Conservation (phyloP, 2,888 invertebrate species). For the Bellardia pandia region DNA sequence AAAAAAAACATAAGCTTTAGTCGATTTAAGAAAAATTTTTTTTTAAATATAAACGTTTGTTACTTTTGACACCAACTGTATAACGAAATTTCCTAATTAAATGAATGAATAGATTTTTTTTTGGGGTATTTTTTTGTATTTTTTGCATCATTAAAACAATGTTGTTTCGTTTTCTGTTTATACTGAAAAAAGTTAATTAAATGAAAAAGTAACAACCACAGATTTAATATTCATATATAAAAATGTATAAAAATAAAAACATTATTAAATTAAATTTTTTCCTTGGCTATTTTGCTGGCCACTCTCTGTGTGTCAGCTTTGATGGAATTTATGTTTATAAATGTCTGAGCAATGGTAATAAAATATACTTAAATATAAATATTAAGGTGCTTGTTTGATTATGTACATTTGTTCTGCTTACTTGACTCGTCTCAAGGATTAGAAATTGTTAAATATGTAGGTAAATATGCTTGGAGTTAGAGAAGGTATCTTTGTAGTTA, state of each 20-base stretch:
- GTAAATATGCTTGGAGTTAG: too few species aligned
- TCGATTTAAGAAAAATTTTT: too few species aligned
- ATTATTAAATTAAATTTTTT: slow-evolving; percentile 11
- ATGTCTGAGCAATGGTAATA: slow-evolving; percentile 4
- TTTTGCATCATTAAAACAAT: not conserved
- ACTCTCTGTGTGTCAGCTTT: not conserved
- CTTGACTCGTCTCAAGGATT: not conserved
- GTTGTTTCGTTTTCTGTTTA: slow-evolving; percentile 5
- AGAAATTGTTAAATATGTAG: too few species aligned
- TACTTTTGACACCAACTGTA: not conserved
- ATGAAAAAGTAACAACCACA: not conserved
- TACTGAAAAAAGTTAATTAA: slow-evolving; percentile 30
- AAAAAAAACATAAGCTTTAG: too few species aligned
- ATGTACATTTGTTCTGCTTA: not conserved
- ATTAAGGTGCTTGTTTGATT: slow-evolving; percentile 6
- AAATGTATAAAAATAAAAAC: not conserved
- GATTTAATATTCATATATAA: slow-evolving; percentile 10
- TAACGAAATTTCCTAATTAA: not conserved
- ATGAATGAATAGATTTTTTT: not conserved
- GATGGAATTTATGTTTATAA: not conserved
- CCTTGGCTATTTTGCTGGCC: not conserved
- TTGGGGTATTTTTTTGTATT: not conserved
- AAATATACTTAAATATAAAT: slow-evolving; percentile 4
- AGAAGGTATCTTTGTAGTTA: too few species aligned
- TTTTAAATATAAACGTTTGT: too few species aligned